Evolutionary conservation across 2,888 invertebrate species (phyloP).

Genomic region (Flexamia atlantica): DNA sequence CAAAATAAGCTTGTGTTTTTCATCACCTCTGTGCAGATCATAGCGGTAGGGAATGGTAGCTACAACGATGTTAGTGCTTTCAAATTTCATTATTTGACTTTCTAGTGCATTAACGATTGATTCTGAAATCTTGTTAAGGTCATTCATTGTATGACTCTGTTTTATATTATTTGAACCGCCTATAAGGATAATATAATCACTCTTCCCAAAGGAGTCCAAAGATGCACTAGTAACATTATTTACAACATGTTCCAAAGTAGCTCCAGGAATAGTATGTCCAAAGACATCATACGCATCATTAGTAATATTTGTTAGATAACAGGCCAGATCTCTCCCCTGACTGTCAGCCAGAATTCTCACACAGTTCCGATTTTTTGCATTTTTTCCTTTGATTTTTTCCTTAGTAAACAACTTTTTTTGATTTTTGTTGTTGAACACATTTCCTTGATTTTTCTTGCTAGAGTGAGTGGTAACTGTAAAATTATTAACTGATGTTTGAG

Average conservation of each 20-base stretch:
- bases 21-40: neutral
- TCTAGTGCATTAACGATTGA: constrained; percentile 6
- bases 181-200: neutral
- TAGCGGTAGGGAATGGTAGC: constrained; percentile 2
- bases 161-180: constrained; percentile 5
- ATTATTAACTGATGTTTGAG: too few relatives aligned
- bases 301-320: neutral
- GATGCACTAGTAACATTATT: neutral
- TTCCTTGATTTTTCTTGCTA: too few relatives aligned
- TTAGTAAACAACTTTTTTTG: too few relatives aligned
- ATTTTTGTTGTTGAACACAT: too few relatives aligned
- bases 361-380: neutral
- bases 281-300: neutral
- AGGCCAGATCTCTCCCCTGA: neutral
- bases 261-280: constrained; percentile 2
- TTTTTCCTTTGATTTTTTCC: neutral
- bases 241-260: neutral
- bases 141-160: neutral
- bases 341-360: neutral
- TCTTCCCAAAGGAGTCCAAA: neutral
- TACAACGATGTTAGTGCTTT: neutral
- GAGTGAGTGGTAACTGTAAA: too few relatives aligned
- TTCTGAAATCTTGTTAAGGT: neutral
- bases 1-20: neutral
- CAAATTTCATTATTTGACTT: constrained; percentile 19